Conservation (phyloP, 1,140 invertebrate species). For the Chironomus striatipennis region DNA sequence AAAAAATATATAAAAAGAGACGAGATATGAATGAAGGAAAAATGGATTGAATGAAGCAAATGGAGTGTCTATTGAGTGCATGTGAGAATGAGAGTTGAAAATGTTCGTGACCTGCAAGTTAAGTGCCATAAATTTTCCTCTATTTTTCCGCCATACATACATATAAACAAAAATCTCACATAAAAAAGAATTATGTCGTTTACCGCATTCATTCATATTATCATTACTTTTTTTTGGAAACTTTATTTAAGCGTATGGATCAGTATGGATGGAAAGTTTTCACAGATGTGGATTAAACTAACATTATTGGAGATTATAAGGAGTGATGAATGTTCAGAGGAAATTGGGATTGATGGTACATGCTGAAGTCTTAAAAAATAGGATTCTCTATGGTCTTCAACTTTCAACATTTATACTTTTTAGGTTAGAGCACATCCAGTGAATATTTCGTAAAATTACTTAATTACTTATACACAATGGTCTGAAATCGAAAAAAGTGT, state of each 20-base stretch:
- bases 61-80: not conserved
- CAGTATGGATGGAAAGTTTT: not conserved
- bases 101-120: constrained; percentile 1
- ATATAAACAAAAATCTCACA: too few relatives aligned
- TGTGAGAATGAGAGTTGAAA: not conserved
- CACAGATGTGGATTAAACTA: too few relatives aligned
- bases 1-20: not conserved
- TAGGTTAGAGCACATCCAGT: too few relatives aligned
- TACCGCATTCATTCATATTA: not conserved
- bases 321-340: too few relatives aligned
- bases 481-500: too few relatives aligned
- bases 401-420: too few relatives aligned
- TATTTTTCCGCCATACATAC: not conserved
- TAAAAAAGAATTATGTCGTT: not conserved
- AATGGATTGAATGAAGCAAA: not conserved
- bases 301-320: too few relatives aligned
- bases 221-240: not conserved
- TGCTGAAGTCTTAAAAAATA: too few relatives aligned
- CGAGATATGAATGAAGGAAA: not conserved
- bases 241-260: not conserved
- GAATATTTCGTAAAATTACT: too few relatives aligned
- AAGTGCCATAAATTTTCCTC: constrained; percentile 2
- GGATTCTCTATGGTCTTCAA: too few relatives aligned
- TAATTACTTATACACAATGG: too few relatives aligned
- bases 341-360: too few relatives aligned